phyloP scores from a whole-genome alignment of 2,888 invertebrate genomes.

The Gortyna flavago region DNA sequence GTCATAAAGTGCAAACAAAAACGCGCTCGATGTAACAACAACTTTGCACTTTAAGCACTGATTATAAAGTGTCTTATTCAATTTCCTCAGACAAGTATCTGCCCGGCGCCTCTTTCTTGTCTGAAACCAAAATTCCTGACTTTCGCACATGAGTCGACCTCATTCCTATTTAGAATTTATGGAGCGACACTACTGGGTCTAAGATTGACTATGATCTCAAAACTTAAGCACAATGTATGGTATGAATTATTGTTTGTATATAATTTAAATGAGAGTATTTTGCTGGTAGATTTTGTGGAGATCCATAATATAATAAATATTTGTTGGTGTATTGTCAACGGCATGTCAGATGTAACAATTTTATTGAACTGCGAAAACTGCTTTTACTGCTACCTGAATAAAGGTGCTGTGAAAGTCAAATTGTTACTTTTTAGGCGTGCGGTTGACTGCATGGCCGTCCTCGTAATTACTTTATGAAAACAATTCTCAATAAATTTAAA shows the following conservation, averaged over 20 bases:
- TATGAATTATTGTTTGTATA: slow-evolving; percentile 51
- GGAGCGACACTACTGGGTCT: slow-evolving; percentile 50
- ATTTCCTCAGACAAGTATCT: background rate
- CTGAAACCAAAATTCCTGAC: background rate
- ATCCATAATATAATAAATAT: slow-evolving; percentile 1
- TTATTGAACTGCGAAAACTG: background rate
- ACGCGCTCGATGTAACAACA: background rate
- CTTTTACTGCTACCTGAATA: background rate
- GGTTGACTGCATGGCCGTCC: background rate
- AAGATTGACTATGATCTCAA: slow-evolving; percentile 57
- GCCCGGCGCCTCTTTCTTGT: background rate
- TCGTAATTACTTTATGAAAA: background rate
- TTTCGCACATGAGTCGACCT: slow-evolving; percentile 35
- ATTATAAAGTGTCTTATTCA: slow-evolving; percentile 2
- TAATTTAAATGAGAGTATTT: slow-evolving; percentile 38
- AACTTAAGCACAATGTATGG: slow-evolving; percentile 44
- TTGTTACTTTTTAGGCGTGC: background rate
- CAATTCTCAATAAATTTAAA: too few relatives aligned
- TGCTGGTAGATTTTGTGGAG: slow-evolving; percentile 26
- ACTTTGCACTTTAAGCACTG: background rate
- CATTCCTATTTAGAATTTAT: slow-evolving; percentile 59
- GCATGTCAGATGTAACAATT: background rate
- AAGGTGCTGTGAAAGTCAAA: background rate
- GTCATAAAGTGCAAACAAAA: background rate
- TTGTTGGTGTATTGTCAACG: background rate